Evolutionary conservation across 1,140 invertebrate genomes (phyloP), one percentile per base, ranked within the genome.

Genomic region (Scaptomyza montana): DNA sequence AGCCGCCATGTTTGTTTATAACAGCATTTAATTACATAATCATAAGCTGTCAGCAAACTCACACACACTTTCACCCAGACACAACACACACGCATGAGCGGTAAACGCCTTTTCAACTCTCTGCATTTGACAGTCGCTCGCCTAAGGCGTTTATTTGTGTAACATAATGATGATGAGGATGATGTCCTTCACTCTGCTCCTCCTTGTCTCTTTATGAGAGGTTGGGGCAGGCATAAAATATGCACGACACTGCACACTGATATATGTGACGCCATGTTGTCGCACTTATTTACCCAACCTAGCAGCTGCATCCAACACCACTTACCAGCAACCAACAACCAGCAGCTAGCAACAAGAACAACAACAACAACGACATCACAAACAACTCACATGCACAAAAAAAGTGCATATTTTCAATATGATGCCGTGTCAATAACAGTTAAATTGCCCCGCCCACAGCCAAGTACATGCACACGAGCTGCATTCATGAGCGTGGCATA

Each of bases 381-480:
- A n/a, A n/a, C n/a, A n/a, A n/a, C n/a, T n/a, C n/a, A n/a, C n/a
- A n/a, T n/a, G n/a, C n/a, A n/a, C n/a, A 16, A 45, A 56, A 65
- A 67, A 72, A 73, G 51, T 64, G 63, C 61, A 82, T 78, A 87
- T 89, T 82, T 84, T 82, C 84, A 89, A 84, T 89, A 89, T 87
- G 78, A 87, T 82, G 84, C 70, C 79, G 71, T 82, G 82, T 87
- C 82, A 89, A 86, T 86, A 87, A 89, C 82, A 87, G 79, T 89
- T 79, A 86, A 82, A 86, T 78, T 82, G 72, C 84, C 55, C 53
- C 36, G 10, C 33, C 55, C 46, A 13, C 16, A 25, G 33, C 16
- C 62, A 45, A 51, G 68, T 45, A 19, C 54, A 46, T 51, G 63
- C 45, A 51, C 45, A 61, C 68, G 43, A 69, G 49, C 47, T 10